Evolutionary conservation across 2,113 vertebrate genomes (phyloP), one percentile per base, ranked within the genome.

Genomic region (Cromileptes altivelis): DNA sequence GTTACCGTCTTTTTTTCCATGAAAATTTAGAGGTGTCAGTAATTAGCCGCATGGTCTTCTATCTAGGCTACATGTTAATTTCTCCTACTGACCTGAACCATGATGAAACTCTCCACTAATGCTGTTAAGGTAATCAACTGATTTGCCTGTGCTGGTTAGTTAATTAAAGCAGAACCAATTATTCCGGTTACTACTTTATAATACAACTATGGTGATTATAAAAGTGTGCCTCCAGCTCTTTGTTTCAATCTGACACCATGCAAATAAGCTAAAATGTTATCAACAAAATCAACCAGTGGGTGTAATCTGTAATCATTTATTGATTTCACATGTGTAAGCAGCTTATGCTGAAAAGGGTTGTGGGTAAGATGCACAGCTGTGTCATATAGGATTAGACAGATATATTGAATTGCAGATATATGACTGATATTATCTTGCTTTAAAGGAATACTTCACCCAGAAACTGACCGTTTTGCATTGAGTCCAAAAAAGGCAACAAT

Each of bases 101-200:
- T 62, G 21, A 52, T 30, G 27, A 77, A 76, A 74, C 15, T 57
- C 10, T 80, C 19, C 62, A 57, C n/a, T 81, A 83, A 81, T 53
- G 71, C 63, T 60, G 77, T 84, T 47, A 37, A 23, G 40, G 3
- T 18, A 67, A 19, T 65, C 15, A 78, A 25, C 33, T 53, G 33
- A 40, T 72, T 58, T 71, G 19, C 64, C 42, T 57, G 23, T 27
- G 65, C 21, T 23, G 49, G 52, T 69, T 45, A 12, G 55, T 78
- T 81, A 52, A 82, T 80, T 83, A 55, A 83, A 71, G 71, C 49
- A 71, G 6, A 56, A 10, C 25, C 30, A 67, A 58, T 88, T 71
- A 57, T 52, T 61, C 12, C 21, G 53, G 7, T 23, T 14, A 56
- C 79, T 57, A 52, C 4, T 2, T 49, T 13, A 62, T 56, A 19